Conservation (phyloP, 2,113 vertebrate species). For the Calonectris borealis region DNA sequence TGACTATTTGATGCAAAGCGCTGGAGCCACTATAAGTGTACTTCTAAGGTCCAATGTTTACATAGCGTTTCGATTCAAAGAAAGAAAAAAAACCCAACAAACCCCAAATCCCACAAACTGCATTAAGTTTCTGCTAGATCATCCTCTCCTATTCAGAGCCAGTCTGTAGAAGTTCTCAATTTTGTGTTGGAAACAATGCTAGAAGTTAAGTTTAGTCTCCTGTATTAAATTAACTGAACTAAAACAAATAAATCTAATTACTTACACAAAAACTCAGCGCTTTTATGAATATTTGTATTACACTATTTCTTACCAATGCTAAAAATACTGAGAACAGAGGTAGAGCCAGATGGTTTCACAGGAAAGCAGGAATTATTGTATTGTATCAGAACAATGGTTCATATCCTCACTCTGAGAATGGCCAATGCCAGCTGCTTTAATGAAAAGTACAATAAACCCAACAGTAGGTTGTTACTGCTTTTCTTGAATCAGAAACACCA, state of each 20-base stretch:
- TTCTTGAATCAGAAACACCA: slow-evolving; percentile 9
- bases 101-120: background rate
- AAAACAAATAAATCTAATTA: background rate
- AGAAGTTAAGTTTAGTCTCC: background rate
- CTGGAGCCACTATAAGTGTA: background rate
- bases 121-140: background rate
- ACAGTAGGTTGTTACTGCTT: background rate
- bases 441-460: slow-evolving; percentile 11
- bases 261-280: background rate
- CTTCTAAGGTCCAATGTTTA: background rate
- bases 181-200: background rate
- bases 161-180: background rate
- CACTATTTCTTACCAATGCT: background rate
- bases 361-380: slow-evolving; percentile 1
- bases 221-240: background rate
- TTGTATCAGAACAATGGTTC: slow-evolving; percentile 7
- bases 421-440: slow-evolving; percentile 17
- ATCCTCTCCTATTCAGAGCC: background rate
- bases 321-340: slow-evolving; percentile 2
- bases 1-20: background rate
- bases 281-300: background rate
- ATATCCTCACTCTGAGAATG: background rate
- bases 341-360: slow-evolving; percentile 11
- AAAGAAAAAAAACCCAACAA: background rate
- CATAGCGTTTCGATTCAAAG: background rate